Percentiles rank a stretch among this genome's conserved stretches.
Conservation (phyloP, 2,888 invertebrate genomes). For the Dynastes grantii region DNA sequence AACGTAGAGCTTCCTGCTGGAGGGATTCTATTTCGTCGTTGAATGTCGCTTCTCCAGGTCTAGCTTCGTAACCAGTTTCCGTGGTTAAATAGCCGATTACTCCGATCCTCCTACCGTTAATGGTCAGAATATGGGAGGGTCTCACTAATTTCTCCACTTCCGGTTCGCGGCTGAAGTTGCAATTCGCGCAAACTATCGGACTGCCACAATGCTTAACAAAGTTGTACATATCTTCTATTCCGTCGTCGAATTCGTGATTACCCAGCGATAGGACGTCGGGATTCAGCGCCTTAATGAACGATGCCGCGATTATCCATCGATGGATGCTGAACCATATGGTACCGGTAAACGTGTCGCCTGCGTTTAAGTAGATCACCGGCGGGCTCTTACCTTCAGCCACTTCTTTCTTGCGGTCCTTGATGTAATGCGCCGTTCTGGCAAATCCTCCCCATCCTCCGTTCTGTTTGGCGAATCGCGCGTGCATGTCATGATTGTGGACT, state of each 20-base stretch:
- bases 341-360: conserved; percentile 94
- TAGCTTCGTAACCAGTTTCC: conserved; percentile 74
- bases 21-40: conserved; percentile 81
- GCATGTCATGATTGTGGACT: conserved; percentile 46
- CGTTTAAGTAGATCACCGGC: conserved; percentile 87
- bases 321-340: conserved; percentile 89
- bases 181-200: conserved; percentile 85
- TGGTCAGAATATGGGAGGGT: conserved; percentile 76
- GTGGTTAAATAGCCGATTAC: conserved; percentile 91
- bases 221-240: conserved; percentile 82
- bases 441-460: conserved; percentile 81
- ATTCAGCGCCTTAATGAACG: conserved; percentile 83
- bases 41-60: conserved; percentile 2
- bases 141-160: conserved; percentile 77
- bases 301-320: conserved; percentile 85
- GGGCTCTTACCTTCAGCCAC: conserved; percentile 73
- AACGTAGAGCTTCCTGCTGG: conserved; percentile 76
- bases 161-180: conserved; percentile 72
- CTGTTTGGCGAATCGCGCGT: conserved; percentile 34
- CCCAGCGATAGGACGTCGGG: conserved; percentile 85
- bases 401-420: conserved; percentile 76
- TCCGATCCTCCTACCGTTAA: conserved; percentile 80
- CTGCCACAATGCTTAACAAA: conserved; percentile 81
- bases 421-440: conserved; percentile 80
- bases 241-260: conserved; percentile 94